Evolutionary conservation across 2,113 vertebrate species (phyloP), one percentile per base, ranked within the genome.

Genomic region (Indicator indicator): DNA sequence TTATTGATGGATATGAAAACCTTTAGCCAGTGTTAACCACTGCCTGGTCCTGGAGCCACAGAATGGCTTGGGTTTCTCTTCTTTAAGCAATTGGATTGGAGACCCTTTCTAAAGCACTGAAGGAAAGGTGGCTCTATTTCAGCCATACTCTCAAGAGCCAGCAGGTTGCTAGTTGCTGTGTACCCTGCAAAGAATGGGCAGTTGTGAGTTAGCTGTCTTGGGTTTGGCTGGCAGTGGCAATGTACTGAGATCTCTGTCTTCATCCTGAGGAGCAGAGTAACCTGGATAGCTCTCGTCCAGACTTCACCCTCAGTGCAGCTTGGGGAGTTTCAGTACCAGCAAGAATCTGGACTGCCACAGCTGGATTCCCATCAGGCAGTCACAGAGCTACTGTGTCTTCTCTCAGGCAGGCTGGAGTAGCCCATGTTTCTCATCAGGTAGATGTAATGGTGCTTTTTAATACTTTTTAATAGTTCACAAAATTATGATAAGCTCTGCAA

Each of bases 401-500:
- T 83, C 6, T 68, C 28, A 71, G 54, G 30, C 71, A 87, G 54
- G 38, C 38, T 93, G 76, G 44, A 88, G 16, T 44, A 93, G 79
- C 62, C 69, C 38, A 4, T 63, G 38, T 33, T 91, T 90, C 85
- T 95, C 85, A 88, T 88, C 87, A 91, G 87, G 81, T 95, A 74
- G 62, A 94, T 88, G 38, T 38, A 48, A 50, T 32, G 76, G 46
- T 91, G 87, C 26, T 71, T 86, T 94, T 95, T 82, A 94, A 94
- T 93, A 93, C 79, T 93, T 95, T 81, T 91, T 95, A 95, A 93
- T 91, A 95, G 93, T 95, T 95, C 65, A 72, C 72, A 93, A 86
- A 91, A 97, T 95, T 96, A 95, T 94, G 3, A 91, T 97, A 97
- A 95, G 85, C 76, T 95, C 93, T 95, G 85, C 88, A 91, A 95